A percentile compares a stretch with the other conserved stretches of the same genome.
These are phyloP conservation scores for Dolichotis patagonum DNA, from an alignment of 2,113 vertebrate species.

Conservation along the genomic window DNA sequence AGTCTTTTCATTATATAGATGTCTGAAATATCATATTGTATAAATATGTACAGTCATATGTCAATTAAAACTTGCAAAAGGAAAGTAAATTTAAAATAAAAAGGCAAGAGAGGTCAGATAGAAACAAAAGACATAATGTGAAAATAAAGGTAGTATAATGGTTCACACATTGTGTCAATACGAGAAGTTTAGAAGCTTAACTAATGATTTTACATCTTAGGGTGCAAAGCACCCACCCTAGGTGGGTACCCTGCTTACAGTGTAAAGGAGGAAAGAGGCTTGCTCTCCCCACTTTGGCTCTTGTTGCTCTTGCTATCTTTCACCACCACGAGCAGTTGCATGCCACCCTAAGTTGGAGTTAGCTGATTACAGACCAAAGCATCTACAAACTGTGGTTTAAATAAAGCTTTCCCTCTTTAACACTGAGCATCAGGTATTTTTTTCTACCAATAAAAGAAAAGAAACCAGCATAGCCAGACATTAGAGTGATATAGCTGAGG, in stretches of 20 bases:
- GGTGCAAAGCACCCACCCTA: neutral
- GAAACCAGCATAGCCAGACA: neutral
- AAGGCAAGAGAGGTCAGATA: neutral
- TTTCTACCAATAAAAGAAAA: neutral
- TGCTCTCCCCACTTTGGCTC: neutral
- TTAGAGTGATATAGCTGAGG: neutral
- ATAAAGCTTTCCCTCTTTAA: neutral
- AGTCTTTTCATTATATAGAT: neutral
- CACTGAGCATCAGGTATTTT: neutral
- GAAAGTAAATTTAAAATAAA: neutral
- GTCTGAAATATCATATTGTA: neutral
- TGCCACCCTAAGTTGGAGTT: neutral
- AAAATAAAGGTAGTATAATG: neutral
- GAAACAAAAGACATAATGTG: neutral
- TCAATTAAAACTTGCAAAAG: neutral
- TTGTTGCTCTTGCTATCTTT: neutral
- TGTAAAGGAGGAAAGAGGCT: neutral
- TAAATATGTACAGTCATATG: neutral
- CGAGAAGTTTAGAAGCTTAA: neutral
- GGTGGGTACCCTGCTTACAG: neutral
- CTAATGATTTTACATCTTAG: neutral
- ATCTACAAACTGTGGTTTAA: neutral
- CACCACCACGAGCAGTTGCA: neutral
- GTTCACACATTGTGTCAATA: neutral
- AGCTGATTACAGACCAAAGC: neutral